Percentiles rank a stretch among this genome's conserved stretches.
Conservation (phyloP, 1,140 invertebrate species). For the Drosophila sturtevanti region DNA sequence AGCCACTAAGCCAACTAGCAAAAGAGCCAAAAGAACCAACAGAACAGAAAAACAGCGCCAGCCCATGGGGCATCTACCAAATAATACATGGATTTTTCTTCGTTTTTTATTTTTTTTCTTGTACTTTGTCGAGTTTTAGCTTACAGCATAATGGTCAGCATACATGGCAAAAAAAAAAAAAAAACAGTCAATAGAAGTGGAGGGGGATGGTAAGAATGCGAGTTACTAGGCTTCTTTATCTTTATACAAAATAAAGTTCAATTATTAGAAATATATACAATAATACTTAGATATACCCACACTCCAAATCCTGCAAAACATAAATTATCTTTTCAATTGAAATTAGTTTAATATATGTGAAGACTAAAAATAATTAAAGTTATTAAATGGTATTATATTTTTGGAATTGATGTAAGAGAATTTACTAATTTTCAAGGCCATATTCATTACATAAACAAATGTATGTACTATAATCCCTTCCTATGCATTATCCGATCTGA, state of each 20-base stretch:
- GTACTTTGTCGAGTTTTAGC: slow-evolving; percentile 2
- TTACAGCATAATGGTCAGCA: slow-evolving; percentile 16
- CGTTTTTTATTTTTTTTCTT: background rate
- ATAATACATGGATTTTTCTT: slow-evolving; percentile 10
- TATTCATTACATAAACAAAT: too few species aligned
- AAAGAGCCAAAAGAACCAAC: background rate
- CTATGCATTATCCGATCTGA: background rate
- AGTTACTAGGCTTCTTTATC: background rate
- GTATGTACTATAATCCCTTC: background rate
- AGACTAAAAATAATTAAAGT: too few species aligned
- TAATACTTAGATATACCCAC: background rate
- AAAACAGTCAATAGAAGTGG: background rate
- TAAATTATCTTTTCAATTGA: background rate
- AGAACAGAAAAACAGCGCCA: background rate
- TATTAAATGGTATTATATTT: too few species aligned
- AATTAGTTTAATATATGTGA: too few species aligned
- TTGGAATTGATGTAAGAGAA: too few species aligned
- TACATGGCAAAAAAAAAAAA: slow-evolving; percentile 5
- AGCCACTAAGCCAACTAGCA: background rate
- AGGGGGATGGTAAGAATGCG: background rate
- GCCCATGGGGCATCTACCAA: slow-evolving; percentile 11
- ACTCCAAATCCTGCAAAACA: background rate
- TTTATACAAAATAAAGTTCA: background rate
- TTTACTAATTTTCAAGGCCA: background rate
- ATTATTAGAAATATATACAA: background rate